Evolutionary conservation across 30 jellyfish, hydroid and myxozoan genomes (phyloP), one percentile per base, ranked within the genome.

Genomic region (Cassiopea xamachana): DNA sequence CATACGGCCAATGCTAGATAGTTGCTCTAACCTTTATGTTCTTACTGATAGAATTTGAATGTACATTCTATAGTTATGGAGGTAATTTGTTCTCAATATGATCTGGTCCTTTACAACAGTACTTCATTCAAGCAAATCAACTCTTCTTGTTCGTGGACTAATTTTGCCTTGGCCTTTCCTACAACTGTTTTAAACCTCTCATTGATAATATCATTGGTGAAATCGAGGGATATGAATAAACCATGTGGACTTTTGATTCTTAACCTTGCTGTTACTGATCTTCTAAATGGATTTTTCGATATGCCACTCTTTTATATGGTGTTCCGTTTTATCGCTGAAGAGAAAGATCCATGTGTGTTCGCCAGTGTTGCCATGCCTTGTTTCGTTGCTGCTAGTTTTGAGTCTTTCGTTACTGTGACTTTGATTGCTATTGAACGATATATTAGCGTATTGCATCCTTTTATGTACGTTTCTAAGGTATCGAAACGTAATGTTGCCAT

Each of bases 391-490:
- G 39, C 77, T 13, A 87, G 84, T 2, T 3, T 76, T 15, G 86
- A 48, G 0, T 72, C 94, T 0, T 87, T 87, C 55, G 27, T 87
- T 7, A 49, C 75, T 1, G 62, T 87, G 2, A 60, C 89, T 1
- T 39, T 72, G n/a, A 87, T 87, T 2, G 89, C 94, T 1, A 10
- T 78, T 2, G 94, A 87, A 48, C 17, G 94, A 77, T 87, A 74
- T 77, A 61, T 75, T 55, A 71, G 82, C 59, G 51, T 87, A 46
- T 87, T 87, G 8, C 74, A 64, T 17, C 74, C 74, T 9, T 64
- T 64, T 0, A 0, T 64, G 8, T 17, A 64, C 74, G 2, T 5
- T 17, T 64, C 74, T 0, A 64, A 9, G 27, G 1, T 64, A 5
- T 64, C 74, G 15, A 5, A 16, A 0, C 74, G 74, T 0, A 64